Base-by-base conservation (phyloP, 2,797 vertebrate species). In the Gymnoscopelus braueri region DNA sequence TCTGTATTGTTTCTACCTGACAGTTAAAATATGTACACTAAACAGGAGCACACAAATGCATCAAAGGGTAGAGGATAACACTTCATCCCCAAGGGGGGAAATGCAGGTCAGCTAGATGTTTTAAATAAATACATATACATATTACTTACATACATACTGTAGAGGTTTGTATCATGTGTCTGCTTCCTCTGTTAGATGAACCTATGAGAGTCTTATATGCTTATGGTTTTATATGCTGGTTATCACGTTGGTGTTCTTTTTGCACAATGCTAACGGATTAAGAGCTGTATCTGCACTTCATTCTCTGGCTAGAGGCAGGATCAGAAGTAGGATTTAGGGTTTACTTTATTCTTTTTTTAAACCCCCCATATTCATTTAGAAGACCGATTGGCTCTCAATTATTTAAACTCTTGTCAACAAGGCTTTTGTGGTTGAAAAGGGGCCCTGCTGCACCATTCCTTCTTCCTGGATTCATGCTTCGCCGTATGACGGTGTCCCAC, bases 341-440 rank as follows among this genome's bases (percentile, higher is more conserved):
- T 68, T 57, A 65, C 24, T 79, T 82, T 71, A 71, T 69, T 82
- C 66, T 74, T 67, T 64, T 55, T 71, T 69, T 71, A 83, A 82
- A n/a, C 35, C 39, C 68, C 67, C 74, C 75, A 78, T 72, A 76
- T 80, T 87, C 57, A 81, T 82, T 79, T 71, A 67, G 67, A 74
- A 54, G 65, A 63, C 67, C 24, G 29, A 77, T 75, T 75, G 77
- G 72, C 60, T 82, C 83, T 83, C 48, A 78, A 69, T 68, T 76
- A 87, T 85, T 82, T 74, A 73, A 79, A 81, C 75, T 83, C 81
- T 44, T 85, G 79, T 89, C 83, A 89, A 85, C 84, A 77, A 67
- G 78, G 62, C 54, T 75, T 80, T 67, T 62, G 50, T 64, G 62
- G 63, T 66, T 52, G 60, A 64, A 47, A 47, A 68, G 64, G 29